Evolutionary conservation across 2,797 vertebrate species (phyloP).

Genomic region (Chelon auratus): DNA sequence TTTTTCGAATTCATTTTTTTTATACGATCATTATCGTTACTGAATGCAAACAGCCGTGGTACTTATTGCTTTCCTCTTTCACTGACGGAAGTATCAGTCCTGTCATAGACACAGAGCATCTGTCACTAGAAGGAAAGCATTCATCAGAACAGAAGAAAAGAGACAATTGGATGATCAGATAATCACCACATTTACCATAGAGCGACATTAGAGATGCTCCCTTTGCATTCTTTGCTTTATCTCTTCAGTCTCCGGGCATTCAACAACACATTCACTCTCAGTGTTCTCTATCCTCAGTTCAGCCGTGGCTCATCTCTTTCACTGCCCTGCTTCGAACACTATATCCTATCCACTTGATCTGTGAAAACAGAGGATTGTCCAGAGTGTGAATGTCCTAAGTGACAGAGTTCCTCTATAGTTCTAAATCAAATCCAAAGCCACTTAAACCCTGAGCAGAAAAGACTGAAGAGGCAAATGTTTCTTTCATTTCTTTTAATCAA

Average conservation of each 20-base stretch:
- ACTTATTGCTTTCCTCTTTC: neutral
- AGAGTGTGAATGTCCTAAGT: slow-evolving; percentile 42
- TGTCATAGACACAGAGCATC: slow-evolving; percentile 12
- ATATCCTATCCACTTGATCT: slow-evolving; percentile 25
- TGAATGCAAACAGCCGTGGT: neutral
- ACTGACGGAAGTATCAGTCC: neutral
- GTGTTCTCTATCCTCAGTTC: slow-evolving; percentile 16
- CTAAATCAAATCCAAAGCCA: slow-evolving; percentile 12
- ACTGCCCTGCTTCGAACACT: slow-evolving; percentile 10
- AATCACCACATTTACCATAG: slow-evolving; percentile 39
- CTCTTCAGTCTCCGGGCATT: slow-evolving; percentile 29
- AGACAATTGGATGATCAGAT: slow-evolving; percentile 60
- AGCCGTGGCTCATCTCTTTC: slow-evolving; percentile 8
- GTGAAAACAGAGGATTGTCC: slow-evolving; percentile 23
- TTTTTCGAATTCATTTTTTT: too few relatives aligned
- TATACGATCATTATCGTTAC: neutral
- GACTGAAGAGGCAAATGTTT: slow-evolving; percentile 10
- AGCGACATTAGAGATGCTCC: slow-evolving; percentile 34
- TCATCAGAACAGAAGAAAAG: slow-evolving; percentile 41
- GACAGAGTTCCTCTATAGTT: slow-evolving; percentile 34
- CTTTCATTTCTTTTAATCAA: slow-evolving; percentile 46
- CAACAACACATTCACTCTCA: slow-evolving; percentile 32
- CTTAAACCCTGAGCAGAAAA: slow-evolving; percentile 18
- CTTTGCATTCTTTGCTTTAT: slow-evolving; percentile 56
- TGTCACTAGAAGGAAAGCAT: slow-evolving; percentile 32